Evolutionary conservation across 1,140 invertebrate species (phyloP).

Genomic region (Drosophila biarmipes): DNA sequence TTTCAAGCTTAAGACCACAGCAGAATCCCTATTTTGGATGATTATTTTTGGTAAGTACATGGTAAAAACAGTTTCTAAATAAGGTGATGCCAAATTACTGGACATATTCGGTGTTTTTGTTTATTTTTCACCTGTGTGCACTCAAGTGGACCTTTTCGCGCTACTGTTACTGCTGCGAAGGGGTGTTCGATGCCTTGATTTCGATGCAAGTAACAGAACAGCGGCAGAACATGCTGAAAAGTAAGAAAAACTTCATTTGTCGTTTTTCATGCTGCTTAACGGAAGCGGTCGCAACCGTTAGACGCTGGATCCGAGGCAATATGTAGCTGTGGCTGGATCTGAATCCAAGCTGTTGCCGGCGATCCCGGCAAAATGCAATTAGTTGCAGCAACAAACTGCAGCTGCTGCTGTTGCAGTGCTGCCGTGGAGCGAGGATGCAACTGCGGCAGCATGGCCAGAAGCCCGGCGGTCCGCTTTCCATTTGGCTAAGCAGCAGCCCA

Average conservation of each 20-base stretch:
- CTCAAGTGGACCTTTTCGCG: constrained; percentile 56
- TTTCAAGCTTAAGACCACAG: too few species aligned
- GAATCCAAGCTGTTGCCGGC: constrained; percentile 58
- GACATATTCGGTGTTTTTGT: constrained; percentile 2
- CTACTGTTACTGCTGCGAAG: constrained; percentile 63
- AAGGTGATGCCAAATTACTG: not conserved
- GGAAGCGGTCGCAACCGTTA: constrained; percentile 59
- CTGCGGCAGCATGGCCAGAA: constrained; percentile 2
- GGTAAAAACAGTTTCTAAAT: not conserved
- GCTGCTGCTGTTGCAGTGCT: constrained; percentile 52
- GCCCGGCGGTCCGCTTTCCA: constrained; percentile 56
- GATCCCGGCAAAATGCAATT: constrained; percentile 76
- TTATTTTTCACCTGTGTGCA: constrained; percentile 27
- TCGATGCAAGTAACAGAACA: constrained; percentile 55
- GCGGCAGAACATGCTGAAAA: constrained; percentile 21
- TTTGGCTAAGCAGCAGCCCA: constrained; percentile 68
- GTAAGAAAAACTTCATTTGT: constrained; percentile 55
- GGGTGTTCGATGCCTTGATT: constrained; percentile 72
- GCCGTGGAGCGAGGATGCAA: constrained; percentile 42
- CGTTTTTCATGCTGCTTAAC: constrained; percentile 64
- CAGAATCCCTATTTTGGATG: too few species aligned
- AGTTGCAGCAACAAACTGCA: constrained; percentile 81
- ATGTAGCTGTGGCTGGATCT: constrained; percentile 20
- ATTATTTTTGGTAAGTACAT: too few species aligned
- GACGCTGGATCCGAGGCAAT: constrained; percentile 33